phyloP scores from a whole-genome alignment of 2,888 invertebrate genomes.

The Scotopteryx bipunctaria region DNA sequence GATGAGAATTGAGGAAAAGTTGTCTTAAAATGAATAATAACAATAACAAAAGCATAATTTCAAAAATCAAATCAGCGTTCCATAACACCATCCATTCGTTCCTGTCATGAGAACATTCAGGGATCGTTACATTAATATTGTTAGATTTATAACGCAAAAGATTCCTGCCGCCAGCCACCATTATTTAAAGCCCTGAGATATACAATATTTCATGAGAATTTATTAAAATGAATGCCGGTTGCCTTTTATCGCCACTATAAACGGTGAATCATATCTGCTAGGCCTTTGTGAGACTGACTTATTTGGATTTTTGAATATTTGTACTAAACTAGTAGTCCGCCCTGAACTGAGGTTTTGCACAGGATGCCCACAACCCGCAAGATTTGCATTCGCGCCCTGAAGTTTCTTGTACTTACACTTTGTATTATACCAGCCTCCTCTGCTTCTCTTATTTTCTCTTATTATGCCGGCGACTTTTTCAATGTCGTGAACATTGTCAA shows the following conservation, averaged over 20 bases:
- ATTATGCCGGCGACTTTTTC: no score
- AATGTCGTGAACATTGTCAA: no score
- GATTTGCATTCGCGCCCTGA: no score
- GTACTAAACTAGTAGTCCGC: not conserved
- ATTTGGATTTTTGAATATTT: constrained; percentile 14
- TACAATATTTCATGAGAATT: constrained; percentile 51
- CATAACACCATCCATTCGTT: constrained; percentile 34
- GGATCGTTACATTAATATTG: constrained; percentile 51
- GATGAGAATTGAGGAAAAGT: no score
- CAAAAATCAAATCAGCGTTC: constrained; percentile 31
- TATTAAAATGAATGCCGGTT: constrained; percentile 44
- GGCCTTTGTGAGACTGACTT: constrained; percentile 27
- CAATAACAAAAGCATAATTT: constrained; percentile 13
- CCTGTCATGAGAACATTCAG: constrained; percentile 36
- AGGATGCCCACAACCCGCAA: no score
- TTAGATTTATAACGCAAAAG: constrained; percentile 53
- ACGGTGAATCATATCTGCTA: constrained; percentile 30
- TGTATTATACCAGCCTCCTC: no score
- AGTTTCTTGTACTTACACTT: no score
- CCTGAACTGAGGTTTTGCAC: no score
- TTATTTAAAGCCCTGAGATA: constrained; percentile 46
- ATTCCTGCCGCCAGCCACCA: constrained; percentile 42
- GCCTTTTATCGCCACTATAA: constrained; percentile 35
- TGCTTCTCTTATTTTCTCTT: no score
- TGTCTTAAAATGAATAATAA: no score